Evolutionary conservation across 2,888 invertebrate species (phyloP).

Genomic region (Conchocele bisecta): DNA sequence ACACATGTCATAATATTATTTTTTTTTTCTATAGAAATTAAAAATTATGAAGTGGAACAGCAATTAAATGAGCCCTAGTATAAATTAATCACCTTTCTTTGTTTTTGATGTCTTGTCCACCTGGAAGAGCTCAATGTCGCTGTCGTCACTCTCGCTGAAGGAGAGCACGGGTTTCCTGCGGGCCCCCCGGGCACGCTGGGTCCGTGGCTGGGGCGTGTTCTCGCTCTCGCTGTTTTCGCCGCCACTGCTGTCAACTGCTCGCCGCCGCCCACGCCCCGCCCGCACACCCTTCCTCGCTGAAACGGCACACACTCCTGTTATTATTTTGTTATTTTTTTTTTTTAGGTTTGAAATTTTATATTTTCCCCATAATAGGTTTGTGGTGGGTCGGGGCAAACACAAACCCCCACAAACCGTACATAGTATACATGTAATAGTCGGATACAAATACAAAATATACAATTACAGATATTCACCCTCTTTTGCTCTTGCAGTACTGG

Average conservation of each 20-base stretch:
- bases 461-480: no score
- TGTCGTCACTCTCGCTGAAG: slow-evolving; percentile 74
- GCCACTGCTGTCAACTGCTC: slow-evolving; percentile 56
- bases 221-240: slow-evolving; percentile 54
- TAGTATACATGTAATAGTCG: no score
- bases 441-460: no score
- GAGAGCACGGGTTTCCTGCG: slow-evolving; percentile 64
- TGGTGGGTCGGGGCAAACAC: no score
- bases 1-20: background rate
- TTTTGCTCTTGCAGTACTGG: no score
- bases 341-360: no score
- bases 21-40: background rate
- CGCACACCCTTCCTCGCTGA: slow-evolving; percentile 26
- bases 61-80: background rate
- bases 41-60: background rate
- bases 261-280: slow-evolving; percentile 36
- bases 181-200: slow-evolving; percentile 42
- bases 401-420: no score
- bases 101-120: slow-evolving; percentile 68
- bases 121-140: slow-evolving; percentile 74
- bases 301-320: no score
- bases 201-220: slow-evolving; percentile 47
- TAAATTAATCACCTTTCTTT: slow-evolving; percentile 51
- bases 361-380: no score
- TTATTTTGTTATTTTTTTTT: no score